Conservation (phyloP, 2,113 vertebrate species). For the Pachypanchax playfairii region DNA sequence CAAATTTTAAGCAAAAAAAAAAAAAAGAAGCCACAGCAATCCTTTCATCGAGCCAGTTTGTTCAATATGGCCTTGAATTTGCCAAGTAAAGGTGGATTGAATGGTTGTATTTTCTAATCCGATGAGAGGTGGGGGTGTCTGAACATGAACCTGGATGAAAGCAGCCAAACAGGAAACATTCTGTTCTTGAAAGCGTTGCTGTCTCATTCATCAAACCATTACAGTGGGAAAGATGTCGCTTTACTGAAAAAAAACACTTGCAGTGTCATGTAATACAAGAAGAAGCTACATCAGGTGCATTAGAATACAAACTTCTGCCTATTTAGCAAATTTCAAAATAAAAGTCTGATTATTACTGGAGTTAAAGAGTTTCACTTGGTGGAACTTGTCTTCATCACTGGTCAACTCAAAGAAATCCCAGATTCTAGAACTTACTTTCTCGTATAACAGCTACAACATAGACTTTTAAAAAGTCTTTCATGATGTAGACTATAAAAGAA, state of each 20-base stretch:
- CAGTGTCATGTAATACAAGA: no score
- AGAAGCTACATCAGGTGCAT: no score
- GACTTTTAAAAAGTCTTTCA: not conserved
- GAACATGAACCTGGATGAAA: not conserved
- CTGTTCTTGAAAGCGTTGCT: no score
- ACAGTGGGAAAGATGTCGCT: no score
- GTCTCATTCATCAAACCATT: no score
- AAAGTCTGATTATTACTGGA: not conserved
- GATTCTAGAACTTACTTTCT: no score
- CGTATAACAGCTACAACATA: not conserved
- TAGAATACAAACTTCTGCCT: no score
- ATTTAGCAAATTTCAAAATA: not conserved
- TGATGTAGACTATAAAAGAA: not conserved
- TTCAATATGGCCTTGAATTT: not conserved
- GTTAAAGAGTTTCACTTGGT: no score
- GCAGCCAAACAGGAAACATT: no score
- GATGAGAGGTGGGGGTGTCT: not conserved
- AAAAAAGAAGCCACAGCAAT: slow-evolving; percentile 5
- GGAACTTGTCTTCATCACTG: no score
- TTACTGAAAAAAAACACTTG: no score
- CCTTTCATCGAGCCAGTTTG: slow-evolving; percentile 37
- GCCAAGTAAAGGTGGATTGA: not conserved
- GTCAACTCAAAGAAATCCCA: no score
- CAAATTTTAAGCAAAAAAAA: not conserved
- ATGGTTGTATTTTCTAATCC: not conserved